These are phyloP conservation scores for Ormyrus rosae DNA, from an alignment of 2,888 invertebrate genomes.

Conservation along the genomic window DNA sequence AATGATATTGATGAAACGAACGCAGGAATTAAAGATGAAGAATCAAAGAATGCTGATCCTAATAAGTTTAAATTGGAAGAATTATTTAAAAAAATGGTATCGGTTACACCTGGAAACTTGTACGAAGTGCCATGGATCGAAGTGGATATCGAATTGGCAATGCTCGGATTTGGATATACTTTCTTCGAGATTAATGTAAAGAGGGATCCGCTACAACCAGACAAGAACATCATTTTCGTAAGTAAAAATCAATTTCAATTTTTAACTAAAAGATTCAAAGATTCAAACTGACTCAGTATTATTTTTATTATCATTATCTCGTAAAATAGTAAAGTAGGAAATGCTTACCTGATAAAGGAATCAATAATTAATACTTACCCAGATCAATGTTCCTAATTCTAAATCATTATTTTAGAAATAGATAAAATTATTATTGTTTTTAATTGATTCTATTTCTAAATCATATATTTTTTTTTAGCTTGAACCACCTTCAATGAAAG, in stretches of 20 bases:
- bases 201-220: not conserved
- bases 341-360: too few species aligned
- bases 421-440: too few species aligned
- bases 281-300: not conserved
- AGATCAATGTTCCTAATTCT: too few species aligned
- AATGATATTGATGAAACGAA: too few species aligned
- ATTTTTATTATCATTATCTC: not conserved
- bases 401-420: too few species aligned
- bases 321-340: not conserved
- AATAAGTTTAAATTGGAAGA: too few species aligned
- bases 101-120: too few species aligned
- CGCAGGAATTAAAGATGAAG: too few species aligned
- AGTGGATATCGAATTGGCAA: slow-evolving; percentile 30
- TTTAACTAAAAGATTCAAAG: not conserved
- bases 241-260: not conserved
- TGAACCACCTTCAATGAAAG: slow-evolving; percentile 29
- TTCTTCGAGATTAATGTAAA: slow-evolving; percentile 35
- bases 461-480: slow-evolving; percentile 8
- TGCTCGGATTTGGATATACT: slow-evolving; percentile 15
- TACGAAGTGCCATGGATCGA: slow-evolving; percentile 5
- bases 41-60: too few species aligned
- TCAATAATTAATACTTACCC: too few species aligned
- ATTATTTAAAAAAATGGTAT: too few species aligned
- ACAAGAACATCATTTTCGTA: slow-evolving; percentile 34
- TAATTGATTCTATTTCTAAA: too few species aligned